These are phyloP conservation scores for Allygus modestus DNA, from an alignment of 2,888 invertebrate genomes.

Conservation along the genomic window DNA sequence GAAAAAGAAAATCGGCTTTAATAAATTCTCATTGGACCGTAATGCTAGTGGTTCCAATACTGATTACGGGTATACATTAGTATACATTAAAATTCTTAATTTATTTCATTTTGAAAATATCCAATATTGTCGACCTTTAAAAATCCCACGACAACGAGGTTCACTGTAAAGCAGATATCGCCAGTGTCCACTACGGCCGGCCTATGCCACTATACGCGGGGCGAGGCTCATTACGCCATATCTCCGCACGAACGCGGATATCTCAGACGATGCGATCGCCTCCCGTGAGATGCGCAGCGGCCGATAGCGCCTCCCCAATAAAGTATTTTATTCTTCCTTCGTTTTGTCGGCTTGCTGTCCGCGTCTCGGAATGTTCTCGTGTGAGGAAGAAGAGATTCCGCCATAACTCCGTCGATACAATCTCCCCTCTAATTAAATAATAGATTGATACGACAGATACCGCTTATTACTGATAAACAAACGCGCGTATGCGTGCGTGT, in stretches of 20 bases:
- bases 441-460: constrained; percentile 42
- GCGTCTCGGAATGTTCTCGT: constrained; percentile 43
- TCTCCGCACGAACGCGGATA: neutral
- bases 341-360: constrained; percentile 56
- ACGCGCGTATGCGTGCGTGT: constrained; percentile 11
- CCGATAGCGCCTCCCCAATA: constrained; percentile 45
- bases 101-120: too few species aligned
- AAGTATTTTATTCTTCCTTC: constrained; percentile 57
- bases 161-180: too few species aligned
- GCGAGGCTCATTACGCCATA: neutral
- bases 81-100: too few species aligned
- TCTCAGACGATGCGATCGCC: constrained; percentile 18
- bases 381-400: constrained; percentile 39
- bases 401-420: constrained; percentile 52
- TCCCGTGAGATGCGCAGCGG: constrained; percentile 9
- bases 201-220: too few species aligned
- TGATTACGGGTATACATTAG: too few species aligned
- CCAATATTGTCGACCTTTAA: too few species aligned
- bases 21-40: too few species aligned
- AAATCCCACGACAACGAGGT: too few species aligned
- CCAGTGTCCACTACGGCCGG: too few species aligned
- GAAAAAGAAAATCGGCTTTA: too few species aligned
- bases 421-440: constrained; percentile 56
- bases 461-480: constrained; percentile 51
- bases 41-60: too few species aligned